These are phyloP conservation scores for Sarcoramphus papa DNA, from an alignment of 2,797 vertebrate genomes.

Conservation along the genomic window DNA sequence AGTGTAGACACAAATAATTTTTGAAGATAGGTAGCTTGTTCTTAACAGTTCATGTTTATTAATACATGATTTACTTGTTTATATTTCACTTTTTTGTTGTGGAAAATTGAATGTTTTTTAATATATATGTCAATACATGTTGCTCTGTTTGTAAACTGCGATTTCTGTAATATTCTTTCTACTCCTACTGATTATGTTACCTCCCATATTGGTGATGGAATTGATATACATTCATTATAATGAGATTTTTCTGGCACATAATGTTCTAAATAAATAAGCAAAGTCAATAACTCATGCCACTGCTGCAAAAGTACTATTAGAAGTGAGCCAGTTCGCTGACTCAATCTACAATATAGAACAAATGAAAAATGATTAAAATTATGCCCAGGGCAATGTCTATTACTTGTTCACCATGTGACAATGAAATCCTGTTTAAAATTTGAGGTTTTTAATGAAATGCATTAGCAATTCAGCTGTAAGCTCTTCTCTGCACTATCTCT, in stretches of 20 bases:
- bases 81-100: background rate
- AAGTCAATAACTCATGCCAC: background rate
- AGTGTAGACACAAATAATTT: background rate
- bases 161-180: background rate
- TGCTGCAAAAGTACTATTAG: background rate
- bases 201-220: background rate
- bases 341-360: background rate
- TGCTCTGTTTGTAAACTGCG: background rate
- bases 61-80: background rate
- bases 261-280: conserved; percentile 36
- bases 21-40: background rate
- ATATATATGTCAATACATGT: background rate
- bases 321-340: background rate
- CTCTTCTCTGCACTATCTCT: background rate
- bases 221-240: conserved; percentile 10
- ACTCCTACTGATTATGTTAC: background rate
- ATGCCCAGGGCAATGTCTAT: background rate
- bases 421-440: background rate
- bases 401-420: background rate
- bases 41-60: background rate
- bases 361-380: conserved; percentile 35
- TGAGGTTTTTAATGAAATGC: background rate
- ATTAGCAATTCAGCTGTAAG: background rate
- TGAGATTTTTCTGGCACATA: background rate
- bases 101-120: background rate